A percentile compares a stretch with the other conserved stretches of the same genome.
Conservation (phyloP, 2,113 vertebrate species). For the western clawed frog (Xenopus tropicalis) region DNA sequence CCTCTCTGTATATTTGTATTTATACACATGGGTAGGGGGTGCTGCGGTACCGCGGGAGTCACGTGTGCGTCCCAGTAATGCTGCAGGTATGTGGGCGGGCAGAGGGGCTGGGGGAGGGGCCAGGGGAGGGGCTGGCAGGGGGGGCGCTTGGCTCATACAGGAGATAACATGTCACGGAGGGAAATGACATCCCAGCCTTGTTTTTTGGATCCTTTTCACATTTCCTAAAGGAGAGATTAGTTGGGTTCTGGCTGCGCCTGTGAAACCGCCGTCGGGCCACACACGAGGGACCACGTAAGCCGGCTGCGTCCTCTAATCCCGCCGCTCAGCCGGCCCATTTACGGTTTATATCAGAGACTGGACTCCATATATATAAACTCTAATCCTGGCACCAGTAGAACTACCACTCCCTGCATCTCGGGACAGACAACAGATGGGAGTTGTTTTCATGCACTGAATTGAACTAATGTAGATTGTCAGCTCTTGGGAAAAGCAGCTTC, state of each 20-base stretch:
- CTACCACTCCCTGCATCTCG: no score
- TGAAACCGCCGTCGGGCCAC: slow-evolving; percentile 51
- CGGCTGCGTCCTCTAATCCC: slow-evolving; percentile 32
- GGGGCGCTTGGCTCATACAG: slow-evolving; percentile 25
- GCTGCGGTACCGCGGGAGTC: not conserved
- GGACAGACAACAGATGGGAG: no score
- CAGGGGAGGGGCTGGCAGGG: no score
- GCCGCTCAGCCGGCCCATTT: no score
- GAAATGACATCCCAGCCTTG: slow-evolving; percentile 20
- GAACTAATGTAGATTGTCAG: no score
- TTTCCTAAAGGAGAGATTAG: slow-evolving; percentile 53
- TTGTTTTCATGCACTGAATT: no score
- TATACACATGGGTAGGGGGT: not conserved
- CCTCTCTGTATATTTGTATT: no score
- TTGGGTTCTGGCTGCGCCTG: slow-evolving; percentile 47
- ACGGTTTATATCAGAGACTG: no score
- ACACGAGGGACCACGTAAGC: slow-evolving; percentile 46
- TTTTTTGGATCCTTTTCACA: slow-evolving; percentile 47
- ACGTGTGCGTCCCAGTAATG: not conserved
- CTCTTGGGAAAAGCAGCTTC: no score
- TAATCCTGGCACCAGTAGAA: no score
- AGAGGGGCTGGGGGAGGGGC: no score
- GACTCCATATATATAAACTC: no score
- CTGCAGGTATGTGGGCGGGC: slow-evolving; percentile 10
- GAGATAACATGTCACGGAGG: slow-evolving; percentile 38